Evolutionary conservation across 1,140 invertebrate genomes (phyloP).

Genomic region (Caligus rogercresseyi): DNA sequence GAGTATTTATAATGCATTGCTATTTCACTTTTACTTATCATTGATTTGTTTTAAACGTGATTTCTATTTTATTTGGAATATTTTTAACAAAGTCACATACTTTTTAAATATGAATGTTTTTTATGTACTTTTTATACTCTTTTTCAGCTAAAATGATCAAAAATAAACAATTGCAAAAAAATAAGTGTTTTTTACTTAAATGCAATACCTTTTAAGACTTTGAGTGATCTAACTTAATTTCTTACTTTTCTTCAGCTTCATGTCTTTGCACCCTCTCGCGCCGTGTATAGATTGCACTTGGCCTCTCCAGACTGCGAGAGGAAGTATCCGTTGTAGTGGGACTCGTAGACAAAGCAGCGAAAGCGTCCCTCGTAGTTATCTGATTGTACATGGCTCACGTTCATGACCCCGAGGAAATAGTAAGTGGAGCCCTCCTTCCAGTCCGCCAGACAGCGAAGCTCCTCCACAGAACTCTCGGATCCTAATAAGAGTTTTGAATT

Average conservation of each 20-base stretch:
- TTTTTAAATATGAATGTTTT: too few species aligned
- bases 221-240: too few species aligned
- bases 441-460: conserved; percentile 59
- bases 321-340: neutral
- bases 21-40: too few species aligned
- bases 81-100: too few species aligned
- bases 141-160: too few species aligned
- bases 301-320: conserved; percentile 11
- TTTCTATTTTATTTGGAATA: too few species aligned
- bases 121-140: too few species aligned
- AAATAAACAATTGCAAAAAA: too few species aligned
- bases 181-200: too few species aligned
- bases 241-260: conserved; percentile 15
- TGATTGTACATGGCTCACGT: neutral
- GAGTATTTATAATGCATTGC: too few species aligned
- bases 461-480: conserved; percentile 45
- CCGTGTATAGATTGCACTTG: conserved; percentile 5
- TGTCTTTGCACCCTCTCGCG: conserved; percentile 8
- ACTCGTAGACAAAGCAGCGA: conserved; percentile 11
- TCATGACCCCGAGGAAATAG: conserved; percentile 44
- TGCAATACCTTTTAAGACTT: too few species aligned
- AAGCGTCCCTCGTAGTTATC: conserved; percentile 12
- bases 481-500: neutral
- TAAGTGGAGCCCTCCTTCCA: conserved; percentile 75
- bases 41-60: too few species aligned